Conservation (phyloP, 2,113 vertebrate genomes). For the Cranoglanis bouderius region DNA sequence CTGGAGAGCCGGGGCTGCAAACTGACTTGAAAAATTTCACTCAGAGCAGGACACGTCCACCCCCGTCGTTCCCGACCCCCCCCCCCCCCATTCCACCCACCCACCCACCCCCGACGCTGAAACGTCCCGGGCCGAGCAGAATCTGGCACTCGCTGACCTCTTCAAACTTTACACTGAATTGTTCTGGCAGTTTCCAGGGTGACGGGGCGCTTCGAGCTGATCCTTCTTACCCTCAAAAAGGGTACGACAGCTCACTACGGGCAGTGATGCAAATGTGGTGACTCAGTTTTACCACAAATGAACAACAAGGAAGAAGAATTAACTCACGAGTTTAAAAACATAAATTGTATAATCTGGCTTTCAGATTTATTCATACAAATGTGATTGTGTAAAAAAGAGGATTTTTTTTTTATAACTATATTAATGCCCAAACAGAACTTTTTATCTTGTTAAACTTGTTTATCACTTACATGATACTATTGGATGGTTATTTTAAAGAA, state of each 20-base stretch:
- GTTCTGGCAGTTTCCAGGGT: slow-evolving; percentile 99
- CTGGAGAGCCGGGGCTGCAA: slow-evolving; percentile 93
- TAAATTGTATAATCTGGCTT: neutral
- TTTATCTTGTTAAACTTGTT: neutral
- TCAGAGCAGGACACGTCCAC: slow-evolving; percentile 84
- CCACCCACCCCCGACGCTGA: slow-evolving; percentile 41
- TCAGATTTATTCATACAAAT: neutral
- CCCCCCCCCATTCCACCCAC: slow-evolving; percentile 49
- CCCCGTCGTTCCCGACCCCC: slow-evolving; percentile 74
- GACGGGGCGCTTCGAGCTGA: slow-evolving; percentile 95
- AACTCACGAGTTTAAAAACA: neutral
- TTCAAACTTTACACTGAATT: slow-evolving; percentile 99
- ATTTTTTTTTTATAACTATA: neutral
- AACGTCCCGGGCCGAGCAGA: slow-evolving; percentile 76
- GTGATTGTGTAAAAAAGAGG: neutral
- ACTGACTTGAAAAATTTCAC: slow-evolving; percentile 99
- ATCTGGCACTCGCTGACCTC: slow-evolving; percentile 87
- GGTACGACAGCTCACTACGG: slow-evolving; percentile 58
- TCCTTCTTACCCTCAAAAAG: slow-evolving; percentile 87
- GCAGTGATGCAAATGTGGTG: slow-evolving; percentile 56
- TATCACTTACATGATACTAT: neutral
- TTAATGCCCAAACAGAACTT: neutral
- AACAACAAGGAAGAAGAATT: slow-evolving; percentile 10
- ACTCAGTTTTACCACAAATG: slow-evolving; percentile 39
- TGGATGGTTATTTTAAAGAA: neutral